A percentile compares a stretch with the other conserved stretches of the same genome.
These are phyloP conservation scores for Sussaba pulchella DNA, from an alignment of 2,888 invertebrate species.

Conservation along the genomic window DNA sequence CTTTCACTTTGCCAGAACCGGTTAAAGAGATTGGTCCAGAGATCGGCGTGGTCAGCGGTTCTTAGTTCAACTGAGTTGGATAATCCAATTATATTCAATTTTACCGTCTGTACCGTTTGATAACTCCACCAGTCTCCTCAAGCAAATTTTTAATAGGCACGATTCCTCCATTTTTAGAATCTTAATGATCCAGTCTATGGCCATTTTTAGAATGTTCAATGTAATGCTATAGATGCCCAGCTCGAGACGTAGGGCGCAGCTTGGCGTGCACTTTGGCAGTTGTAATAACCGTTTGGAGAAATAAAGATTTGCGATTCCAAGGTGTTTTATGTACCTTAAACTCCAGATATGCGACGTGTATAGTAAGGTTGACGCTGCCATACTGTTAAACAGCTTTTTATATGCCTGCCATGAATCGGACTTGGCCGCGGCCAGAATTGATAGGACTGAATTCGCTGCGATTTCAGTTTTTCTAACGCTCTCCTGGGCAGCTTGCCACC, in stretches of 20 bases:
- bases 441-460: constrained; percentile 19
- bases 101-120: no score
- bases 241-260: constrained; percentile 21
- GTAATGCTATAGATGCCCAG: not conserved
- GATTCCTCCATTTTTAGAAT: constrained; percentile 7
- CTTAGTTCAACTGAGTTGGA: no score
- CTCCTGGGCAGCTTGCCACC: no score
- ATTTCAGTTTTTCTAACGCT: constrained; percentile 38
- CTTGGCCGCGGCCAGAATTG: constrained; percentile 24
- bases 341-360: constrained; percentile 21
- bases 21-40: no score
- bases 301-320: constrained; percentile 29
- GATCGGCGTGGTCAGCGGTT: no score
- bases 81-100: no score
- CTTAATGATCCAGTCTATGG: constrained; percentile 26
- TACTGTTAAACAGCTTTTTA: constrained; percentile 40
- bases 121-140: not conserved
- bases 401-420: constrained; percentile 28
- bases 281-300: constrained; percentile 29
- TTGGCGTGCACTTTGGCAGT: constrained; percentile 19
- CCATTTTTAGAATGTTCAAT: constrained; percentile 13
- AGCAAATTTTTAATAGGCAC: constrained; percentile 4
- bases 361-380: constrained; percentile 41
- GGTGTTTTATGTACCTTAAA: constrained; percentile 3
- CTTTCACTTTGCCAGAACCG: no score